Conservation (phyloP, 2,113 vertebrate species). For the Chamaea fasciata region DNA sequence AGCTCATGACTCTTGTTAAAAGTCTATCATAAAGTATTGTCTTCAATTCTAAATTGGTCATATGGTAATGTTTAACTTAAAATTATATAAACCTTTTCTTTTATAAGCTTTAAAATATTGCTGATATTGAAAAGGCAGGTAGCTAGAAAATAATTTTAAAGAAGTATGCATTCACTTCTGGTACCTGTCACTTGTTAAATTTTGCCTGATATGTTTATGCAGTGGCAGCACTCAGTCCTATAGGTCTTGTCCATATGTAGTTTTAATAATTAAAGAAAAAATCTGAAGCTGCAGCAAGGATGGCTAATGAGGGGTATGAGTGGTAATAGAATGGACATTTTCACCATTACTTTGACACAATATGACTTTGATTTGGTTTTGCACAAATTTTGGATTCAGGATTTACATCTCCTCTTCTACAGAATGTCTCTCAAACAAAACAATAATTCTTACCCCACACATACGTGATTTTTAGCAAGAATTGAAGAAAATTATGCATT, state of each 20-base stretch:
- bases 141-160: neutral
- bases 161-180: neutral
- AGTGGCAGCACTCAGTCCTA: neutral
- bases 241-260: neutral
- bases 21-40: neutral
- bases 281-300: neutral
- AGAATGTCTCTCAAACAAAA: neutral
- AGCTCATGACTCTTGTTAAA: constrained; percentile 10
- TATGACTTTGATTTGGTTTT: neutral
- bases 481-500: neutral
- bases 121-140: neutral
- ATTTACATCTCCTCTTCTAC: neutral
- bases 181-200: neutral
- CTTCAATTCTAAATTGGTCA: neutral
- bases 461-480: neutral
- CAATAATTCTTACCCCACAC: neutral
- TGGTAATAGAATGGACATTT: neutral
- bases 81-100: neutral
- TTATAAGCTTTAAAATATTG: neutral
- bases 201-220: neutral
- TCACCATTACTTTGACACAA: neutral
- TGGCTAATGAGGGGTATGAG: neutral
- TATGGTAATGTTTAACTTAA: neutral
- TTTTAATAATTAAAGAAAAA: neutral
- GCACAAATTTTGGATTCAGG: neutral